Evolutionary conservation across 2,888 invertebrate species (phyloP), one percentile per base, ranked within the genome.

Genomic region (Autographa pulchrina): DNA sequence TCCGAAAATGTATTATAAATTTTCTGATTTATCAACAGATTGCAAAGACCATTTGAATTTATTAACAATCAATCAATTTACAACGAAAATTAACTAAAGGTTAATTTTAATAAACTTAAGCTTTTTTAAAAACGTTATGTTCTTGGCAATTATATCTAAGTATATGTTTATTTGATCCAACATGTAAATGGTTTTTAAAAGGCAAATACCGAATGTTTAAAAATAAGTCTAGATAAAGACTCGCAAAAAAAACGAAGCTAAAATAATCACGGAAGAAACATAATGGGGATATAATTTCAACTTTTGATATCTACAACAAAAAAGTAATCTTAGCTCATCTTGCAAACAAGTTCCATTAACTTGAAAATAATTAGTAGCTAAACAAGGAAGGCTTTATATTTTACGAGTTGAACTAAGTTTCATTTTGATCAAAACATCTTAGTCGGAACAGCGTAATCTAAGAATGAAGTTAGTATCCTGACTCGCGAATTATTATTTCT

Each of bases 281-380:
- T 56, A 25, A 56, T 25, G 20, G 25, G 13, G 25, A 25, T 25
- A 25, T 56, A 20, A 56, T 25, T 56, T 56, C 13, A 20, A 25
- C 54, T 25, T 20, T 25, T 56, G 54, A 56, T 2, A 25, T n/a
- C n/a, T 54, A 25, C 13, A 2, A 4, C 18, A 56, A 56, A 54
- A 54, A 56, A 56, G 54, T 56, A 56, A 56, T 56, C 20, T 56
- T 56, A 56, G 54, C 5, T 56, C 20, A 56, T 56, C 54, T 56
- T 25, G 25, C 9, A 56, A 56, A 56, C 54, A 11, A 25, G 54
- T 56, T 56, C 54, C 54, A 56, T 56, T 20, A 56, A 56, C 20
- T 20, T 4, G 13, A 56, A 20, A 56, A 56, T 56, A 56, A 56
- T 56, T 56, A 56, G 54, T 13, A 11, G 25, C 54, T 25, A 11